Evolutionary conservation across 1,140 invertebrate species (phyloP).

Genomic region (Drosophila gunungcola): DNA sequence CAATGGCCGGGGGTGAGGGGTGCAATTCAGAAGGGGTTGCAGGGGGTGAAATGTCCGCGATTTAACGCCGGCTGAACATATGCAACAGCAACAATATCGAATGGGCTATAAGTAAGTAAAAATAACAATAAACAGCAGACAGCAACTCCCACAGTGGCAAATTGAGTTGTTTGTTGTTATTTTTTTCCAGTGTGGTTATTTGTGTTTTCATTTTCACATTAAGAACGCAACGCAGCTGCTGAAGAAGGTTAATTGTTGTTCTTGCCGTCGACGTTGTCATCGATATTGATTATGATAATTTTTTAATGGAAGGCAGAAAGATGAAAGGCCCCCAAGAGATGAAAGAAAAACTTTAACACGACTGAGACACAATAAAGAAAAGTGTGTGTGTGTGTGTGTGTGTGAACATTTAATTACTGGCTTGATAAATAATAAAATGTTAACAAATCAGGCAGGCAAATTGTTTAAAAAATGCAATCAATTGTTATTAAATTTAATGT

Average conservation of each 20-base stretch:
- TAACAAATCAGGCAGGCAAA: constrained; percentile 24
- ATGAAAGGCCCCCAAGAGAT: constrained; percentile 18
- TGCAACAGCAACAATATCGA: constrained; percentile 25
- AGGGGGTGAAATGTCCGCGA: constrained; percentile 18
- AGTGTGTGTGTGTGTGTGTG: not conserved
- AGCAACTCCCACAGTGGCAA: constrained; percentile 29
- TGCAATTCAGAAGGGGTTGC: constrained; percentile 6
- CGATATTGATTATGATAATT: constrained; percentile 44
- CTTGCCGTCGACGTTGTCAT: constrained; percentile 36
- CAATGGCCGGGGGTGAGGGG: constrained; percentile 1
- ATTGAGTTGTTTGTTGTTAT: constrained; percentile 44
- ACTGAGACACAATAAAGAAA: constrained; percentile 15
- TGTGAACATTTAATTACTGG: constrained; percentile 31
- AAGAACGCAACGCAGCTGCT: constrained; percentile 38
- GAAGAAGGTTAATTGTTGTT: constrained; percentile 38
- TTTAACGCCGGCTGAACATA: constrained; percentile 44
- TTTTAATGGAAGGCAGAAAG: constrained; percentile 14
- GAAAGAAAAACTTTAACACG: constrained; percentile 23
- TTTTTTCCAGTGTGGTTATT: constrained; percentile 21
- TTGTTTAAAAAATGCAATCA: constrained; percentile 15
- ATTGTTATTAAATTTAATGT: not conserved
- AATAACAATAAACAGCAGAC: constrained; percentile 27
- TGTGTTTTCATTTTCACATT: constrained; percentile 34
- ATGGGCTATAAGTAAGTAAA: constrained; percentile 6
- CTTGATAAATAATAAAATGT: constrained; percentile 31